phyloP scores from a whole-genome alignment of 2,113 vertebrate species.

The Corythornis vintsioides region DNA sequence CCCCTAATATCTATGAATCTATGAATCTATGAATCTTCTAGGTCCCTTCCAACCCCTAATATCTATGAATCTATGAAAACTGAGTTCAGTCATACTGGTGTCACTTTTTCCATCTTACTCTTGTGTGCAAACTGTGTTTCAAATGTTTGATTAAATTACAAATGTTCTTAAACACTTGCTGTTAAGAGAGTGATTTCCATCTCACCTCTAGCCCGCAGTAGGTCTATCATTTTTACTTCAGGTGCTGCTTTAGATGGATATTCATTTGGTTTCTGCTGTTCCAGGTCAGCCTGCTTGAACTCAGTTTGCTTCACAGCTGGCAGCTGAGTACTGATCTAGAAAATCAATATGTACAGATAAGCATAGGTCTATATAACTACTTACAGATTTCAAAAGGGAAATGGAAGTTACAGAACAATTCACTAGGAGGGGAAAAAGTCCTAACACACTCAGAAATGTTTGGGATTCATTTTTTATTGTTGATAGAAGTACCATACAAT shows the following conservation, averaged over 20 bases:
- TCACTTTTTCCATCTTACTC: no score
- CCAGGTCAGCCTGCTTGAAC: neutral
- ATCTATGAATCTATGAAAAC: no score
- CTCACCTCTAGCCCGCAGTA: constrained; percentile 46
- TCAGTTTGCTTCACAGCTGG: neutral
- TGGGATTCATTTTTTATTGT: neutral
- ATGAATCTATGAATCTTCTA: no score
- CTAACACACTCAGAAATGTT: neutral
- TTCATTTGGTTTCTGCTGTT: neutral
- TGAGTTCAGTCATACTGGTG: no score
- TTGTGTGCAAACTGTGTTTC: no score
- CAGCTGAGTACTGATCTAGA: neutral
- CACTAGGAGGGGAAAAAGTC: neutral
- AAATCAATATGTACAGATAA: neutral
- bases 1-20: no score
- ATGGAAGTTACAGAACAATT: neutral
- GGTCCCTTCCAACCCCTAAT: no score
- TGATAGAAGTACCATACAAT: neutral
- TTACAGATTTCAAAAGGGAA: neutral
- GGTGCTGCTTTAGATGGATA: neutral
- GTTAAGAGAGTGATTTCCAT: neutral
- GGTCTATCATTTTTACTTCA: neutral
- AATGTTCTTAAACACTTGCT: neutral
- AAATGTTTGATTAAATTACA: neutral
- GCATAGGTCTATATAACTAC: neutral